Evolutionary conservation across 1,140 invertebrate species (phyloP).

Genomic region (Apis cerana): DNA sequence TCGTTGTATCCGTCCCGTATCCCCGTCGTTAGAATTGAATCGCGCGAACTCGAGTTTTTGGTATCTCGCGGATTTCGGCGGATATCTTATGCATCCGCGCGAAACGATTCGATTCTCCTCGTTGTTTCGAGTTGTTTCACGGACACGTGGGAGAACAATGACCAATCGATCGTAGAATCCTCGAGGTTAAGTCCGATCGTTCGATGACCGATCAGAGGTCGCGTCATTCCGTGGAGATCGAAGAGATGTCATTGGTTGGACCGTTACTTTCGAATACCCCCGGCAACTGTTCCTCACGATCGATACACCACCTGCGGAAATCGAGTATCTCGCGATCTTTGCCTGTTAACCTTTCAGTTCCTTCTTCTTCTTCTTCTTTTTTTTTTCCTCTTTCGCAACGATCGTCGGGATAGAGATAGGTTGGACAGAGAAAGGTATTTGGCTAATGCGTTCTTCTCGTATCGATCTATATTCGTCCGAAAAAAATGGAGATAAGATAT

Average conservation of each 20-base stretch:
- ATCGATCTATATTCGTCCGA: slow-evolving; percentile 20
- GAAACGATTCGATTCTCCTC: background rate
- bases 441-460: background rate
- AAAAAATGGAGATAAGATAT: slow-evolving; percentile 51
- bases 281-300: slow-evolving; percentile 53
- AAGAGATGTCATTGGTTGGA: slow-evolving; percentile 68
- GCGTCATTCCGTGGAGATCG: slow-evolving; percentile 66
- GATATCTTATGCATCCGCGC: no score
- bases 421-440: background rate
- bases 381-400: slow-evolving; percentile 16
- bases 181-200: slow-evolving; percentile 52
- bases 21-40: no score
- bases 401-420: background rate
- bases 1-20: background rate
- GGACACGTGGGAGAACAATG: slow-evolving; percentile 34
- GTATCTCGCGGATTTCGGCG: no score
- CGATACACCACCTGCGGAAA: slow-evolving; percentile 58
- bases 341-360: slow-evolving; percentile 39
- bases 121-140: background rate
- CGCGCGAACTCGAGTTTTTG: no score
- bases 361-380: slow-evolving; percentile 10
- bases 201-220: slow-evolving; percentile 66
- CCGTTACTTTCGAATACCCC: slow-evolving; percentile 65
- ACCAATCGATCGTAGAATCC: slow-evolving; percentile 32
- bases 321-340: slow-evolving; percentile 43